These are phyloP conservation scores for Trachymyrmex cornetzi DNA, from an alignment of 1,140 invertebrate species.

Conservation along the genomic window DNA sequence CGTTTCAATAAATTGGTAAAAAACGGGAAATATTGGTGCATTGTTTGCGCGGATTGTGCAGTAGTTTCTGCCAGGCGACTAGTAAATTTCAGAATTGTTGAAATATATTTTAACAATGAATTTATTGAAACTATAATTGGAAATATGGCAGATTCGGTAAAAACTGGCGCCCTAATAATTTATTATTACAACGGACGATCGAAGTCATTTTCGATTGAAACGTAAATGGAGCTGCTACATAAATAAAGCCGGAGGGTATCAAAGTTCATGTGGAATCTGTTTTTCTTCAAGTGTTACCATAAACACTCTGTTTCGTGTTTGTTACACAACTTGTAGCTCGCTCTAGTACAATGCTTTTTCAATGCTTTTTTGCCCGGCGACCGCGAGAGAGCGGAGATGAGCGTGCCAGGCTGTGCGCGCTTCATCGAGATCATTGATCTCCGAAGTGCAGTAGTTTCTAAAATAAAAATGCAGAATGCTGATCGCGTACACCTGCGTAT, in stretches of 20 bases:
- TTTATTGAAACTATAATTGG: not conserved
- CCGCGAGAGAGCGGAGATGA: slow-evolving; percentile 59
- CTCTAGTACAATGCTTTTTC: slow-evolving; percentile 2
- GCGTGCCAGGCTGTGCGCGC: not conserved
- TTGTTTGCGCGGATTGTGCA: slow-evolving; percentile 4
- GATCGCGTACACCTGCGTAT: slow-evolving; percentile 43
- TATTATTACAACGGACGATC: not conserved
- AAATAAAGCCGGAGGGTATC: not conserved
- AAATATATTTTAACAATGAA: slow-evolving; percentile 25
- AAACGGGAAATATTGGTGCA: slow-evolving; percentile 24
- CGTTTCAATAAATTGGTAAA: slow-evolving; percentile 55
- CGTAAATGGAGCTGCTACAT: not conserved
- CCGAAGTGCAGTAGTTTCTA: not conserved
- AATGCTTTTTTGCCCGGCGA: slow-evolving; percentile 14
- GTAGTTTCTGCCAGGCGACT: slow-evolving; percentile 27
- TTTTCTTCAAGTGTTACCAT: slow-evolving; percentile 28
- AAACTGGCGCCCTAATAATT: not conserved
- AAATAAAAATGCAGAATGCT: slow-evolving; percentile 38
- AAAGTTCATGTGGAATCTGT: slow-evolving; percentile 1
- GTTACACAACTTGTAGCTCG: slow-evolving; percentile 9
- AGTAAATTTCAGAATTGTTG: slow-evolving; percentile 13
- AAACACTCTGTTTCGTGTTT: slow-evolving; percentile 16
- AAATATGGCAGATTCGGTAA: not conserved
- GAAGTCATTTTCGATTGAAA: not conserved
- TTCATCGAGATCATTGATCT: slow-evolving; percentile 66